These are phyloP conservation scores for Danio choprae DNA, from an alignment of 2,797 vertebrate species.

Conservation along the genomic window DNA sequence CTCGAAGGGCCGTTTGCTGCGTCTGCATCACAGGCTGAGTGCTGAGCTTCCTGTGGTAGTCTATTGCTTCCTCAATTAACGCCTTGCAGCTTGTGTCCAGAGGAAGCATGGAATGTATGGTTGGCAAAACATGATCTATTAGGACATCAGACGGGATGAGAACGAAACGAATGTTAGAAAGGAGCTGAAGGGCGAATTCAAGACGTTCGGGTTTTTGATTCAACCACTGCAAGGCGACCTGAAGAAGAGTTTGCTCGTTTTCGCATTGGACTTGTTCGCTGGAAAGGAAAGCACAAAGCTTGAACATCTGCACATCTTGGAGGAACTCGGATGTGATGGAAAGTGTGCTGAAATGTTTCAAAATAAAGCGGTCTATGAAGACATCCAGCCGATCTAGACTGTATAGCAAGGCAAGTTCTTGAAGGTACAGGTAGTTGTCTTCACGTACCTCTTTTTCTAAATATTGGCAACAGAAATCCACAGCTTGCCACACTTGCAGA, in stretches of 20 bases:
- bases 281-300: slow-evolving; percentile 86
- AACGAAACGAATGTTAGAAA: slow-evolving; percentile 89
- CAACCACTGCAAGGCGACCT: slow-evolving; percentile 90
- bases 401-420: slow-evolving; percentile 91
- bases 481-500: slow-evolving; percentile 91
- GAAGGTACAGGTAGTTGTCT: slow-evolving; percentile 93
- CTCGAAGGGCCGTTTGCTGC: slow-evolving; percentile 80
- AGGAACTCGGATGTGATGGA: slow-evolving; percentile 88
- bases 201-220: slow-evolving; percentile 82
- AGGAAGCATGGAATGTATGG: slow-evolving; percentile 83
- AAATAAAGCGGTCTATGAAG: slow-evolving; percentile 89
- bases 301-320: slow-evolving; percentile 82
- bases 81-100: slow-evolving; percentile 82
- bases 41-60: slow-evolving; percentile 82
- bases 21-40: slow-evolving; percentile 91
- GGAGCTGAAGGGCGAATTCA: slow-evolving; percentile 79
- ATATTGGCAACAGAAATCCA: slow-evolving; percentile 97
- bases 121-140: slow-evolving; percentile 81
- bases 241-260: slow-evolving; percentile 88
- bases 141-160: slow-evolving; percentile 87
- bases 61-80: slow-evolving; percentile 87
- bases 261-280: slow-evolving; percentile 86
- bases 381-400: slow-evolving; percentile 88
- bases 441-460: slow-evolving; percentile 91
- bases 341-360: slow-evolving; percentile 84